Base-by-base conservation (phyloP, 2,113 vertebrate genomes). In the Prunella himalayana region DNA sequence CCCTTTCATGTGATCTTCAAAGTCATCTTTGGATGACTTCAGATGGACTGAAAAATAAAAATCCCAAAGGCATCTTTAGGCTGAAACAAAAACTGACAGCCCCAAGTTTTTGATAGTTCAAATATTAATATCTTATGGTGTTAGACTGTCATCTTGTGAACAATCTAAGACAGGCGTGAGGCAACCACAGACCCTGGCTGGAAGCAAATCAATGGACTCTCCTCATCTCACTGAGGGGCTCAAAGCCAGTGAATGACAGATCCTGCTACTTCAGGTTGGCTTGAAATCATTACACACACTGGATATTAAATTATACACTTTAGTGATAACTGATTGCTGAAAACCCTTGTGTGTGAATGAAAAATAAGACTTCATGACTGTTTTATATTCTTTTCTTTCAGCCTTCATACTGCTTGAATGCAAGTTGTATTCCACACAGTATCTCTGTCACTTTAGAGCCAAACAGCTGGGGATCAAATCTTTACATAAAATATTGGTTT, bases 121-220 rank as follows among this genome's bases (percentile, higher is more conserved):
- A 41, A 86, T 79, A 86, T 90, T 88, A 83, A 88, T 92, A 88
- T 93, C 79, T 94, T 75, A 51, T 42, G 57, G 88, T 88, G 51
- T 75, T 91, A 92, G 80, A 68, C 79, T 93, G 93, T 96, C 76
- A 90, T 92, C 93, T 92, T 88, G 88, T 92, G 94, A 97, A 79
- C 69, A 50, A 24, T 49, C 59, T 56, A 61, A 73, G 76, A 88
- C 68, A 90, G 72, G 64, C 31, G 0, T 81, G 80, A 92, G 76
- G 72, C 76, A 88, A 42, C 76, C 82, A 68, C 76, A 86, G 76
- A 49, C n/a, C 37, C 30, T 33, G 44, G 30, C 27, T 95, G 75
- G 63, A 90, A 94, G 33, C 3, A 73, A 94, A 77, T 88, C 79
- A 86, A 23, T 82, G 79, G 56, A 54, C 56, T 80, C 33, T 90